Percentiles rank a stretch among this genome's conserved stretches.
Conservation (phyloP, 1,140 invertebrate species). For the Frieseomelitta varia region DNA sequence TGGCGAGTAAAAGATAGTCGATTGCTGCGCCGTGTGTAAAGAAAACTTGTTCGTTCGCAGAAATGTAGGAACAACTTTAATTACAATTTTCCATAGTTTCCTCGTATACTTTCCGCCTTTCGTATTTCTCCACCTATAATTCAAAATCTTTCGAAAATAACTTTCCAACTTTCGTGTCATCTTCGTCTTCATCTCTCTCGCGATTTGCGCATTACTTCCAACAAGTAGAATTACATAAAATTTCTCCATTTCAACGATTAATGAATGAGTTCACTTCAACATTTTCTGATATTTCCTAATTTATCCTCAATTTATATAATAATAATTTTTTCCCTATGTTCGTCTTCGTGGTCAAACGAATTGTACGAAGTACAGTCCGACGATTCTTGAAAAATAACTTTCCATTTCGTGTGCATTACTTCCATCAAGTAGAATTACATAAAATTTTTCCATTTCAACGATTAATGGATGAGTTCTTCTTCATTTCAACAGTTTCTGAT, state of each 20-base stretch:
- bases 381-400: too few relatives aligned
- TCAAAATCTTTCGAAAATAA: background rate
- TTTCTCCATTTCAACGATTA: background rate
- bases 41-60: background rate
- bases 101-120: background rate
- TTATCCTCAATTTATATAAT: too few relatives aligned
- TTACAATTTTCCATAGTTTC: background rate
- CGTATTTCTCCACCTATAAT: background rate
- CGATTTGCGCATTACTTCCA: background rate
- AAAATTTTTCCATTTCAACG: background rate
- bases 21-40: background rate
- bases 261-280: background rate
- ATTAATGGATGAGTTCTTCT: accelerated
- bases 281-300: background rate
- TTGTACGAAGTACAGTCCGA: too few relatives aligned
- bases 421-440: background rate
- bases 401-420: background rate
- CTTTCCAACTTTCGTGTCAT: background rate
- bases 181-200: background rate
- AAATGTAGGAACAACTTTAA: background rate
- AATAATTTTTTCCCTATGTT: too few relatives aligned
- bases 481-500: background rate
- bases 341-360: too few relatives aligned
- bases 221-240: background rate
- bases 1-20: background rate